phyloP scores from a whole-genome alignment of 2,888 invertebrate species.

The Coelinius sp. region DNA sequence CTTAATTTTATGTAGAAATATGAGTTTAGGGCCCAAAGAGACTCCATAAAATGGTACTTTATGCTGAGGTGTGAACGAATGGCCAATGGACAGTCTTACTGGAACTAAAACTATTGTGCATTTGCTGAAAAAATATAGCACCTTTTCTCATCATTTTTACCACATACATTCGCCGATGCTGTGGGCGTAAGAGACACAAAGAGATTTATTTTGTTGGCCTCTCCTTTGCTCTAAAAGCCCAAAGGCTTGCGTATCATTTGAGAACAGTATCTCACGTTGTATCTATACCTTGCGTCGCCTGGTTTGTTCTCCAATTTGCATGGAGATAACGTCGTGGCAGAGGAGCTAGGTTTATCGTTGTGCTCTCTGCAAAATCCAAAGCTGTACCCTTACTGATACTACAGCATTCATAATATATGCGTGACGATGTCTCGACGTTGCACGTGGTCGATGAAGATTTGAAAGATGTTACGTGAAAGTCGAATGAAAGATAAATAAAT shows the following conservation, averaged over 20 bases:
- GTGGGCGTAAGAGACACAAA: not conserved
- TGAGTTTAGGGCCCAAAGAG: no score
- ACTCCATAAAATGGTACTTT: no score
- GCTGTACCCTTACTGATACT: conserved; percentile 30
- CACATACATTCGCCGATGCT: not conserved
- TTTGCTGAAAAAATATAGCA: not conserved
- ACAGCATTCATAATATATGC: conserved; percentile 51
- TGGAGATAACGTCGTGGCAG: conserved; percentile 43
- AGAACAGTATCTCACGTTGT: conserved; percentile 4
- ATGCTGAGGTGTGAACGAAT: no score
- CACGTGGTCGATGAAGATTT: conserved; percentile 40
- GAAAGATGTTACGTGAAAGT: conserved; percentile 37
- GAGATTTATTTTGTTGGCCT: not conserved
- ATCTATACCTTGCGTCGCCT: conserved; percentile 19
- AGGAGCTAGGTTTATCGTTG: conserved; percentile 30
- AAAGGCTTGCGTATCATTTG: conserved; percentile 7
- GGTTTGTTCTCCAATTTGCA: conserved; percentile 45
- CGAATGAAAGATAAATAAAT: conserved; percentile 20
- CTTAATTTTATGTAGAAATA: no score
- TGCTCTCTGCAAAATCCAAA: conserved; percentile 20
- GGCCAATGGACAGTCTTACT: no score
- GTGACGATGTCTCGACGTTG: conserved; percentile 46
- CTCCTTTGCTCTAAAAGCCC: not conserved
- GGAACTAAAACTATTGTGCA: not conserved
- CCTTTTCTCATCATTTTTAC: not conserved